Conservation (phyloP, 2,113 vertebrate genomes). For the Cariama cristata region DNA sequence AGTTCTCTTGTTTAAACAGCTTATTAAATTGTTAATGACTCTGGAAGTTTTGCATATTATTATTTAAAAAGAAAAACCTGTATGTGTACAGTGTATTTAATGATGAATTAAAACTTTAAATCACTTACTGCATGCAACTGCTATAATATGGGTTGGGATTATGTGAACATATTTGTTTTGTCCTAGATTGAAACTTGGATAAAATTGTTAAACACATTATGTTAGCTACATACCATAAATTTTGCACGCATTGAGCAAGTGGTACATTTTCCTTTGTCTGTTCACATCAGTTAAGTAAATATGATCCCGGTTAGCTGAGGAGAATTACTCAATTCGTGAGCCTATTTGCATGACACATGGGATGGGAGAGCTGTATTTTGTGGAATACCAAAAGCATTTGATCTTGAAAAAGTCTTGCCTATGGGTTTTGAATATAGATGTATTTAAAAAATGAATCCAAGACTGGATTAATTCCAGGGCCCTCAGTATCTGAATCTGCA, state of each 20-base stretch:
- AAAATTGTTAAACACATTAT: conserved; percentile 65
- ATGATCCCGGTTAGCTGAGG: conserved; percentile 26
- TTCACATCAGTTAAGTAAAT: conserved; percentile 63
- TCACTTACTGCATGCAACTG: conserved; percentile 51
- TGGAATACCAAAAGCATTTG: not conserved
- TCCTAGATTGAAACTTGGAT: conserved; percentile 66
- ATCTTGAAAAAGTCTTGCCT: conserved; percentile 32
- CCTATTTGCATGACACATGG: conserved; percentile 19
- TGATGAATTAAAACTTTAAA: conserved; percentile 76
- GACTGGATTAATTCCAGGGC: not conserved
- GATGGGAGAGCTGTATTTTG: conserved; percentile 8
- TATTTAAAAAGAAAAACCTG: conserved; percentile 72
- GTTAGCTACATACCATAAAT: conserved; percentile 51
- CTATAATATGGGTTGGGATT: conserved; percentile 64
- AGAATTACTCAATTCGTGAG: conserved; percentile 11
- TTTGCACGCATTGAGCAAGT: conserved; percentile 40
- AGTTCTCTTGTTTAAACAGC: conserved; percentile 68
- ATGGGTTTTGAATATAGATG: not conserved
- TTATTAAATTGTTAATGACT: conserved; percentile 73
- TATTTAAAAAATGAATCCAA: not conserved
- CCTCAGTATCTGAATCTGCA: not conserved
- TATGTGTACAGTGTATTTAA: conserved; percentile 65
- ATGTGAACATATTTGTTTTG: conserved; percentile 76
- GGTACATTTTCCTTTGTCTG: conserved; percentile 60
- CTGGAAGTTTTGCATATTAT: conserved; percentile 64